Base-by-base conservation (phyloP, 2,113 vertebrate species). In the Eleginops maclovinus region DNA sequence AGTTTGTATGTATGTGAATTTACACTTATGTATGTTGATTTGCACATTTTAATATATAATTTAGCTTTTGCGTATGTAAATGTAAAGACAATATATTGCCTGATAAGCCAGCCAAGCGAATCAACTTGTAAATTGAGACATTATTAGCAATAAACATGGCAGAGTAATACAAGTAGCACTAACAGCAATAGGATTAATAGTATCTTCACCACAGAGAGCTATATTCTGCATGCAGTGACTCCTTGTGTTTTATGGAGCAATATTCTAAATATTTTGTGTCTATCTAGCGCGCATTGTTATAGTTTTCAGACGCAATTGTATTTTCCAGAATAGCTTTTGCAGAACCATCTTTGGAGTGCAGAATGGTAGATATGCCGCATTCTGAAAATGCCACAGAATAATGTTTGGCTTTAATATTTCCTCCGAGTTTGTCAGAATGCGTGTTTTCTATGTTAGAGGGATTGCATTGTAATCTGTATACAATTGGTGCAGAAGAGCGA, bases 11-110 rank as follows among this genome's bases (percentile, higher is more conserved):
- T 50, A 15, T 49, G 19, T 83, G 55, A 26, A 51, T 31, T 14
- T 50, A 49, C 44, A 65, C 44, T 6, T 83, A 85, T 83, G 51
- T 72, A 77, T 78, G 76, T 91, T 82, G 65, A 93, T 94, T 95
- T 95, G 95, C 94, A 95, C 94, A 94, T 79, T 83, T 92, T 93
- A 94, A 92, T 89, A 90, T 94, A 90, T 92, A 71, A 78, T 86
- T 75, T 91, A 80, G 79, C 64, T 77, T 80, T 81, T 83, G 61
- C 66, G 49, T 50, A 50, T 89, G 46, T 72, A 87, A 81, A 83
- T 84, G 47, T 24, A 56, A 87, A 61, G 17, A 71, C 22, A 3
- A 47, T 70, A 83, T 63, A 68, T 85, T 58, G 44, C 55, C 72
- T 36, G 6, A 36, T 36, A 36, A 47, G 78, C 7, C 59, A 86